A percentile compares a stretch with the other conserved stretches of the same genome.
Conservation (phyloP, 2,113 vertebrate species). For the Nansenia antarctica region DNA sequence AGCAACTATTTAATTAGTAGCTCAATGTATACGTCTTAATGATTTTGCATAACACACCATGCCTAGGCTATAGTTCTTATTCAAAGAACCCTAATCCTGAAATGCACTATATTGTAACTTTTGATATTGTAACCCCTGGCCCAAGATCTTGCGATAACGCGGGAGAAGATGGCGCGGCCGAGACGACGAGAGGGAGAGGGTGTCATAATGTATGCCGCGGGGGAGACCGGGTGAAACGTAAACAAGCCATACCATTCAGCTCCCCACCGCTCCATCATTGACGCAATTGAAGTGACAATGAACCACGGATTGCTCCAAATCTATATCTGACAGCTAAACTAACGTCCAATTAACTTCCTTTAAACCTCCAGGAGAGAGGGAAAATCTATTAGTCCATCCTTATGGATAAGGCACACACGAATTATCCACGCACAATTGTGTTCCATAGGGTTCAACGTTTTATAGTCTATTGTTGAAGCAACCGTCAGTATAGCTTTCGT, state of each 20-base stretch:
- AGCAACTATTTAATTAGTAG: no score
- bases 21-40: no score
- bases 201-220: neutral
- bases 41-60: no score
- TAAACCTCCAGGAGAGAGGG: conserved; percentile 23
- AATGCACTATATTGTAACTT: neutral
- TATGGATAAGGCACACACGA: neutral
- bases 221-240: conserved; percentile 11
- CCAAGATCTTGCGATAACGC: neutral
- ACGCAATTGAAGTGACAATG: conserved; percentile 71
- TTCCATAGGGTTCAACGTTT: no score
- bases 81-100: neutral
- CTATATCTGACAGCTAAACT: conserved; percentile 67
- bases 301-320: conserved; percentile 63
- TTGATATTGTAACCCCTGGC: neutral
- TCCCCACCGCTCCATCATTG: conserved; percentile 64
- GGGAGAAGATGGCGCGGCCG: neutral
- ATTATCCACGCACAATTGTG: neutral
- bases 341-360: conserved; percentile 70
- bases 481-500: no score
- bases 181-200: neutral
- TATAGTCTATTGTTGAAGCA: no score
- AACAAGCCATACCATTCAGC: conserved; percentile 15
- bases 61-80: no score
- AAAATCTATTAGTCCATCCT: neutral